Evolutionary conservation across 64 coral and sea anemone species (phyloP).

Genomic region (Dendronephthya gigantea): DNA sequence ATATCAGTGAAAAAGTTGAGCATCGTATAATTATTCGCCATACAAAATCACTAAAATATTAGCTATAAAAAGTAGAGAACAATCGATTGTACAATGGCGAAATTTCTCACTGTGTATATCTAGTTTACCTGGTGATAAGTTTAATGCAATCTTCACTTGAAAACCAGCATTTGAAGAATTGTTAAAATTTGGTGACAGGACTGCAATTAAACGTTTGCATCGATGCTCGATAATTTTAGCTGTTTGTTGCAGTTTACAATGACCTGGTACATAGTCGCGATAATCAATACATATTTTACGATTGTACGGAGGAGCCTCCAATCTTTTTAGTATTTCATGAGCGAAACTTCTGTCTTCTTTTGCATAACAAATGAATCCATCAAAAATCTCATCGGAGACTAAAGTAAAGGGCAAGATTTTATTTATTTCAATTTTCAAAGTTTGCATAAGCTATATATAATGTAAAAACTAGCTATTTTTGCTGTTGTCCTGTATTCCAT

Average conservation of each 20-base stretch:
- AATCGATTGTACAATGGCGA: too few relatives aligned
- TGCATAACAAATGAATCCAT: constrained; percentile 9
- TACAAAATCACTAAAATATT: too few relatives aligned
- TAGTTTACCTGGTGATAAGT: constrained; percentile 8
- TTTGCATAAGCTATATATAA: too few relatives aligned
- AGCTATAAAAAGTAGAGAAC: too few relatives aligned
- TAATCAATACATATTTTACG: not conserved
- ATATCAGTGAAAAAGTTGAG: too few relatives aligned
- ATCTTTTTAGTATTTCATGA: not conserved
- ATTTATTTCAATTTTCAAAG: too few relatives aligned
- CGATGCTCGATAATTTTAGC: not conserved
- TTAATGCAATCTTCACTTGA: not conserved
- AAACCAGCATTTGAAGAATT: not conserved
- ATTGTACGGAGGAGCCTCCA: not conserved
- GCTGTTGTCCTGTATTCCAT: too few relatives aligned
- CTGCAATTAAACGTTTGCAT: not conserved
- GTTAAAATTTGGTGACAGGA: not conserved
- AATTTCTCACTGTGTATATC: too few relatives aligned
- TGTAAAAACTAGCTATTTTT: too few relatives aligned
- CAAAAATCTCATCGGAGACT: constrained; percentile 17
- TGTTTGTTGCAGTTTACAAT: not conserved
- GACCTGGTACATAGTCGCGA: not conserved
- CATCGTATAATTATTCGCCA: too few relatives aligned
- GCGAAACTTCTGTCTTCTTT: constrained; percentile 6
- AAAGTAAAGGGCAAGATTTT: not conserved